Percentiles rank a stretch among this genome's conserved stretches.
These are phyloP conservation scores for Prosapia bicincta DNA, from an alignment of 2,888 invertebrate genomes.

Conservation along the genomic window DNA sequence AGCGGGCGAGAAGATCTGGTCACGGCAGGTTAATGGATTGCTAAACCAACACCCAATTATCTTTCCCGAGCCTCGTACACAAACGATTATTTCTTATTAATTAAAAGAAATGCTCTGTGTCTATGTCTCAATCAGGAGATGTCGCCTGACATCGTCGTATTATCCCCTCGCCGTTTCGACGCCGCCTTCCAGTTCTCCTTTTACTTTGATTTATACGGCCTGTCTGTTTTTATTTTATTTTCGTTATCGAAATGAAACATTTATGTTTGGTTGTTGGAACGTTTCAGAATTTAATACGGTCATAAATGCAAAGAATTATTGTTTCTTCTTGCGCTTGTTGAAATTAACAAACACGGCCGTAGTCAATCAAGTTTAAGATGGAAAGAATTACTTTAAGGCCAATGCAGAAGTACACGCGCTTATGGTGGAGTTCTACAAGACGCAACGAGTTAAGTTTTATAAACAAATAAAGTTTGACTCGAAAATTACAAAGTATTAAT, in stretches of 20 bases:
- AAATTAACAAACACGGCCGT: too few relatives aligned
- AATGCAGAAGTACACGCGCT: too few relatives aligned
- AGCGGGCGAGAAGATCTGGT: not conserved
- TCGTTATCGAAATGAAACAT: not conserved
- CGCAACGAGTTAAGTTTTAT: too few relatives aligned
- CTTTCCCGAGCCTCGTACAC: not conserved
- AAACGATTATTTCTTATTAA: not conserved
- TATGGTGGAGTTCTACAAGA: too few relatives aligned
- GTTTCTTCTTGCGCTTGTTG: too few relatives aligned
- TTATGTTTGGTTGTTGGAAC: not conserved
- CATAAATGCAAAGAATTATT: too few relatives aligned
- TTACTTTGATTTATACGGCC: not conserved
- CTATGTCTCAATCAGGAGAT: not conserved
- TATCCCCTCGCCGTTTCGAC: not conserved
- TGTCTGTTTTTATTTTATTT: not conserved
- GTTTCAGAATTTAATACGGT: too few relatives aligned
- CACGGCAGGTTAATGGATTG: not conserved
- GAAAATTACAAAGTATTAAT: too few relatives aligned
- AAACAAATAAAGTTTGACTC: too few relatives aligned
- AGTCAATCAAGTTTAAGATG: too few relatives aligned
- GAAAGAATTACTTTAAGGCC: too few relatives aligned
- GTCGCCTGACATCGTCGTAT: not conserved
- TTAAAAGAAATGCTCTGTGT: not conserved
- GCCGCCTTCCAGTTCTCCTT: not conserved
- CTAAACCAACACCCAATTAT: conserved; percentile 2